Evolutionary conservation across 2,888 invertebrate genomes (phyloP).

Genomic region (Eulithis testata): DNA sequence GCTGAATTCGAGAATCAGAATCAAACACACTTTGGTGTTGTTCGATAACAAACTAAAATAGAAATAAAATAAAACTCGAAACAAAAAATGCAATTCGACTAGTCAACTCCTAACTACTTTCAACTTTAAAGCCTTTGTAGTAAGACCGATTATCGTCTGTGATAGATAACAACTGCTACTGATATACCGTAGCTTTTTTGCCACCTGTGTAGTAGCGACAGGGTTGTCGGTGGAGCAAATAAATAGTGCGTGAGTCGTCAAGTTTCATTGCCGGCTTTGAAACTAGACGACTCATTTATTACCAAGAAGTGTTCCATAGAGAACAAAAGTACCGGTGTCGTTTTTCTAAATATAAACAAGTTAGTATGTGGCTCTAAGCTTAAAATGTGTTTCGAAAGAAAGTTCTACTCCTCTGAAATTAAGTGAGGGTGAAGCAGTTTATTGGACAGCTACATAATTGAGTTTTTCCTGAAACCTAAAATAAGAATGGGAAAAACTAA

Average conservation of each 20-base stretch:
- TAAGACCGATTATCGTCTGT: not conserved
- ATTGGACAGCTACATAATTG: not conserved
- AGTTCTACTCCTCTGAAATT: too few relatives aligned
- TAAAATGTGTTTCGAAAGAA: too few relatives aligned
- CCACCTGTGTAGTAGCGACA: not conserved
- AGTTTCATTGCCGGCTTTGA: too few relatives aligned
- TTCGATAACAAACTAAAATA: slow-evolving; percentile 32
- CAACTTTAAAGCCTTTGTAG: slow-evolving; percentile 7
- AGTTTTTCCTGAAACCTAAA: not conserved
- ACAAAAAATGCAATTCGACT: slow-evolving; percentile 24
- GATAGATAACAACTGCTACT: not conserved
- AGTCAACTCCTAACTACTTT: slow-evolving; percentile 4
- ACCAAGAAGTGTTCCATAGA: too few relatives aligned
- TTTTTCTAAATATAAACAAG: too few relatives aligned
- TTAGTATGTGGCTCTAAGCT: too few relatives aligned
- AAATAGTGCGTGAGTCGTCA: not conserved
- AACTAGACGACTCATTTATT: too few relatives aligned
- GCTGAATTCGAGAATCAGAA: slow-evolving; percentile 1
- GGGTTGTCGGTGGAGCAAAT: not conserved
- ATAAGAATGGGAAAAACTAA: not conserved
- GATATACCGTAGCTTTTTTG: slow-evolving; percentile 11
- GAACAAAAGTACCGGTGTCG: too few relatives aligned
- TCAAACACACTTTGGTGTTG: slow-evolving; percentile 30
- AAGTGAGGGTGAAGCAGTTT: too few relatives aligned
- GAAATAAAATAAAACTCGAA: too few relatives aligned